Conservation (phyloP, 2,113 vertebrate genomes). For the Rhombomys opimus region DNA sequence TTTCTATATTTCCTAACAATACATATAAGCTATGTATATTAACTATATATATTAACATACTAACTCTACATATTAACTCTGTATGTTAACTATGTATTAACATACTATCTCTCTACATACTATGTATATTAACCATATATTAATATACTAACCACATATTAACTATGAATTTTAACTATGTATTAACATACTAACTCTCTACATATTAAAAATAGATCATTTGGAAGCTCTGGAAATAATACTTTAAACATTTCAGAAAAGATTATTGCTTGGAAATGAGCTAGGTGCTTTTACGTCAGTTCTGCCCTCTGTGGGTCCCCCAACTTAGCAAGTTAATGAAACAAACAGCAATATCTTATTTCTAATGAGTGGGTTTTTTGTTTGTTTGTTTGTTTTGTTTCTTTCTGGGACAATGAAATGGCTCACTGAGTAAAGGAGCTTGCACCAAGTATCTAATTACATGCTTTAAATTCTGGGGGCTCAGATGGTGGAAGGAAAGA, state of each 20-base stretch:
- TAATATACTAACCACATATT: background rate
- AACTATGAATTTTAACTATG: background rate
- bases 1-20: too few species aligned
- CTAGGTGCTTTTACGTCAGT: conserved; percentile 49
- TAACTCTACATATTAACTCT: background rate
- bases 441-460: background rate
- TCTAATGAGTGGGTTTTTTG: background rate
- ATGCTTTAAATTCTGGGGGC: background rate
- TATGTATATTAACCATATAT: background rate
- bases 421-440: background rate
- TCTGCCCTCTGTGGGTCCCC: conserved; percentile 11
- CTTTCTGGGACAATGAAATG: background rate
- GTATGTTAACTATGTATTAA: background rate
- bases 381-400: background rate
- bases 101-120: too few species aligned
- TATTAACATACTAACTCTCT: background rate
- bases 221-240: conserved; percentile 48
- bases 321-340: conserved; percentile 62
- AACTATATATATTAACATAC: background rate
- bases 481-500: background rate
- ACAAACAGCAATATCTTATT: conserved; percentile 33
- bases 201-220: background rate
- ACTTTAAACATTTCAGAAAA: conserved; percentile 35
- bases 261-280: conserved; percentile 56
- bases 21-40: background rate